A percentile compares a stretch with the other conserved stretches of the same genome.
Conservation (phyloP, 1,140 invertebrate genomes). For the Drosophila sp. region DNA sequence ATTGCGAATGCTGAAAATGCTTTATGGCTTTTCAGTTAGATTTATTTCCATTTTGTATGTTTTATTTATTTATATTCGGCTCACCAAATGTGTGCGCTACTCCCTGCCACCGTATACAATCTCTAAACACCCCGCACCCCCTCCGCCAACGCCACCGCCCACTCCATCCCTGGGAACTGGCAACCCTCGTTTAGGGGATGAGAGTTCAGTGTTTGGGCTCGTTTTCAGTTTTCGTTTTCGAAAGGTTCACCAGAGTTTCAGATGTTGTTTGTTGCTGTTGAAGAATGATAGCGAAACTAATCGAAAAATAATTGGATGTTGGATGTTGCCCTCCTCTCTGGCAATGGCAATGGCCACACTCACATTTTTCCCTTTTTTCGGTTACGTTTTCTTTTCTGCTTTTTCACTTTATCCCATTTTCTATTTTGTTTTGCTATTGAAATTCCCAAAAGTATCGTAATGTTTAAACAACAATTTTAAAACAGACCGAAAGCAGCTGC, state of each 20-base stretch:
- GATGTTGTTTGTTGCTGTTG: slow-evolving; percentile 57
- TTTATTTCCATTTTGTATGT: slow-evolving; percentile 83
- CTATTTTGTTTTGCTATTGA: slow-evolving; percentile 55
- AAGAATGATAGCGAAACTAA: slow-evolving; percentile 83
- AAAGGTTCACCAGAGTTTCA: slow-evolving; percentile 34
- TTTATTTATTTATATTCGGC: slow-evolving; percentile 82
- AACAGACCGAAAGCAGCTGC: slow-evolving; percentile 54
- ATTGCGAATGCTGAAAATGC: slow-evolving; percentile 83
- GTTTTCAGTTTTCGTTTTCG: slow-evolving; percentile 46
- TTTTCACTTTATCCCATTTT: slow-evolving; percentile 41
- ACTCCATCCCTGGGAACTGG: slow-evolving; percentile 1
- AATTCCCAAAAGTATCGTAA: slow-evolving; percentile 83
- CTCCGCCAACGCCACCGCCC: slow-evolving; percentile 7
- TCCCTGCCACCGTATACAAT: neutral
- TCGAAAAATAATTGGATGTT: slow-evolving; percentile 83
- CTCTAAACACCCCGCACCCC: slow-evolving; percentile 5
- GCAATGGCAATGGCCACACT: neutral
- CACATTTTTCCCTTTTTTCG: slow-evolving; percentile 50
- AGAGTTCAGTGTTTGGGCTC: slow-evolving; percentile 44
- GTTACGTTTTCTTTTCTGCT: slow-evolving; percentile 31
- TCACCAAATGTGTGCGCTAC: slow-evolving; percentile 23
- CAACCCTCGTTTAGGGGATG: slow-evolving; percentile 28
- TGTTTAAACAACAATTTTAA: slow-evolving; percentile 81
- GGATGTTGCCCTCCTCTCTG: slow-evolving; percentile 63
- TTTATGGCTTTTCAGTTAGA: slow-evolving; percentile 83